phyloP scores from a whole-genome alignment of 2,113 vertebrate species.

The Ondatra zibethicus region DNA sequence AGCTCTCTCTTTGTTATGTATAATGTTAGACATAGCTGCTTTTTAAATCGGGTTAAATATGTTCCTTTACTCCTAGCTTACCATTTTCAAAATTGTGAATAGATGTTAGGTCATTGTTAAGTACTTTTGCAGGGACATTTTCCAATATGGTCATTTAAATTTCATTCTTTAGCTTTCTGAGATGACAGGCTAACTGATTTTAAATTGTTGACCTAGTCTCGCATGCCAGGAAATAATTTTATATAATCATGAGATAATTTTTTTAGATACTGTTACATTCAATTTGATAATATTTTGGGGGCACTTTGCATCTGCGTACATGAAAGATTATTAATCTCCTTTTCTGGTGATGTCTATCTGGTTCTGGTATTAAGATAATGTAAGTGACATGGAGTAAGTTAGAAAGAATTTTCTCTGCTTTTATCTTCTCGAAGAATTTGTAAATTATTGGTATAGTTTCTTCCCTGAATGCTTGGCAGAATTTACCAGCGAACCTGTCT shows the following conservation, averaged over 20 bases:
- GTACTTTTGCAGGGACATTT: neutral
- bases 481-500: neutral
- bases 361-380: conserved; percentile 1
- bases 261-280: neutral
- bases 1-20: neutral
- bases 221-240: neutral
- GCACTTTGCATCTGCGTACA: neutral
- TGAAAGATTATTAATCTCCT: neutral
- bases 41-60: neutral
- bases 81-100: neutral
- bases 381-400: neutral
- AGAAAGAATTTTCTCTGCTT: neutral
- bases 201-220: neutral
- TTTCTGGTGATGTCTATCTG: neutral
- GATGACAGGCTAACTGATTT: neutral
- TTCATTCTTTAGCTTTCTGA: neutral
- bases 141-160: neutral
- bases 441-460: neutral
- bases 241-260: neutral
- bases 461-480: neutral
- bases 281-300: conserved; percentile 38
- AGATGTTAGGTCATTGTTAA: conserved; percentile 1
- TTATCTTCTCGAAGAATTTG: conserved; percentile 8
- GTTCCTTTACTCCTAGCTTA: neutral
- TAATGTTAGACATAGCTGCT: neutral